Percentiles rank a stretch among this genome's conserved stretches.
phyloP scores from a whole-genome alignment of 2,888 invertebrate genomes.

The Phaedon cochleariae region DNA sequence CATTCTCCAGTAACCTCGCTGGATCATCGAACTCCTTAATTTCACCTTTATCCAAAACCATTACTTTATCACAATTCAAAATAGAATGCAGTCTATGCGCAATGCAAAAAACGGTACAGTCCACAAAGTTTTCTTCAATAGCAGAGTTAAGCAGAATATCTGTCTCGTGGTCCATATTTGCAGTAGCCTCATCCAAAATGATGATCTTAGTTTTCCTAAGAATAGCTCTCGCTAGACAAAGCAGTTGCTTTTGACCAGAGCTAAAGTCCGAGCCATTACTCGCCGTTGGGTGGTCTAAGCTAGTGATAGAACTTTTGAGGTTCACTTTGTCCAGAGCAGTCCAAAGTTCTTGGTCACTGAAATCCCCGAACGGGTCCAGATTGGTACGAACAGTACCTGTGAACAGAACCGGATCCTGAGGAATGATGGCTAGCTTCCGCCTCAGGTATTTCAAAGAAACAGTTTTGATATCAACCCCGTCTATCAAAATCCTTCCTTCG shows the following conservation, averaged over 20 bases:
- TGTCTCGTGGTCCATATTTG: conserved; percentile 82
- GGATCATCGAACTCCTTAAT: conserved; percentile 83
- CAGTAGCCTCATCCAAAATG: conserved; percentile 77
- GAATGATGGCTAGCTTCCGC: conserved; percentile 81
- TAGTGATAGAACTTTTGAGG: conserved; percentile 64
- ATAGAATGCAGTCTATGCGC: conserved; percentile 86
- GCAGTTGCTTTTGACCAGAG: conserved; percentile 70
- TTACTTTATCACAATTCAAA: conserved; percentile 83
- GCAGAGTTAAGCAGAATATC: conserved; percentile 79
- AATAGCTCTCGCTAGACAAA: conserved; percentile 74
- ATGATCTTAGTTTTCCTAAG: conserved; percentile 59
- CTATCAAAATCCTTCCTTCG: conserved; percentile 67
- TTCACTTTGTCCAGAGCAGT: conserved; percentile 53
- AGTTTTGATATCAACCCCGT: conserved; percentile 70
- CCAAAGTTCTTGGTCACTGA: conserved; percentile 46
- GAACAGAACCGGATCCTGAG: conserved; percentile 86
- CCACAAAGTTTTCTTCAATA: conserved; percentile 75
- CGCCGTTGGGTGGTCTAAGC: conserved; percentile 61
- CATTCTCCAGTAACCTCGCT: conserved; percentile 68
- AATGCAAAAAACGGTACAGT: conserved; percentile 84
- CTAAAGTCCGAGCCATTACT: conserved; percentile 50
- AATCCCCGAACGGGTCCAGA: conserved; percentile 44
- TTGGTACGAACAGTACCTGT: conserved; percentile 67
- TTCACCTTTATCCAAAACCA: conserved; percentile 82
- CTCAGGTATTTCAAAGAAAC: conserved; percentile 54